A percentile compares a stretch with the other conserved stretches of the same genome.
phyloP scores from a whole-genome alignment of 2,888 invertebrate species.

The Gasteruption jaculator region DNA sequence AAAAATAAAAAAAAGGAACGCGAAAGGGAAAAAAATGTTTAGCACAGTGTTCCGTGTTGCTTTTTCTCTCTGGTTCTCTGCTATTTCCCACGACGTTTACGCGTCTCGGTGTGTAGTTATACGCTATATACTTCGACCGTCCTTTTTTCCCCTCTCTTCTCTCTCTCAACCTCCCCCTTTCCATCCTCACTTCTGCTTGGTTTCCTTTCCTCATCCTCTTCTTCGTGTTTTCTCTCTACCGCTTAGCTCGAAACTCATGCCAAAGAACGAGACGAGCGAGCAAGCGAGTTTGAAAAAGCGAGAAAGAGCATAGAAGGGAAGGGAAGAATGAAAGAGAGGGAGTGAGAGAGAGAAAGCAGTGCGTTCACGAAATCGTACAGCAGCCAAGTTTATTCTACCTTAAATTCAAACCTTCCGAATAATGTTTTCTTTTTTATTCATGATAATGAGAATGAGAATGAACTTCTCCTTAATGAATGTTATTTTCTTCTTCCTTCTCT shows the following conservation, averaged over 20 bases:
- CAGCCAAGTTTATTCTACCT: too few species aligned
- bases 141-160: conserved; percentile 4
- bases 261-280: too few species aligned
- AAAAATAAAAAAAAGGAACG: not conserved
- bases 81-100: conserved; percentile 15
- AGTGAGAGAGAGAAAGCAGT: not conserved
- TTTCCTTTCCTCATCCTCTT: conserved; percentile 14
- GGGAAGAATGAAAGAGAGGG: not conserved
- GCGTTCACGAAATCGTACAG: too few species aligned
- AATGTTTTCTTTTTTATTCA: too few species aligned
- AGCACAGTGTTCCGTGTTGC: not conserved
- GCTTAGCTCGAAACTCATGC: not conserved
- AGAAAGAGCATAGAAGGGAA: too few species aligned
- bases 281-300: too few species aligned
- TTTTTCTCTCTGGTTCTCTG: conserved; percentile 19
- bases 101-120: conserved; percentile 1
- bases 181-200: conserved; percentile 5
- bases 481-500: too few species aligned
- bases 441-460: too few species aligned
- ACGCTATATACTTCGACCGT: conserved; percentile 6
- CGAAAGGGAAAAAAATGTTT: not conserved
- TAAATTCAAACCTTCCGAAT: too few species aligned
- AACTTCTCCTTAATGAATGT: too few species aligned
- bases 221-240: too few species aligned
- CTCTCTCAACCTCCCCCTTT: not conserved